Evolutionary conservation across 2,113 vertebrate genomes (phyloP).

Genomic region (Bostrychus sinensis): DNA sequence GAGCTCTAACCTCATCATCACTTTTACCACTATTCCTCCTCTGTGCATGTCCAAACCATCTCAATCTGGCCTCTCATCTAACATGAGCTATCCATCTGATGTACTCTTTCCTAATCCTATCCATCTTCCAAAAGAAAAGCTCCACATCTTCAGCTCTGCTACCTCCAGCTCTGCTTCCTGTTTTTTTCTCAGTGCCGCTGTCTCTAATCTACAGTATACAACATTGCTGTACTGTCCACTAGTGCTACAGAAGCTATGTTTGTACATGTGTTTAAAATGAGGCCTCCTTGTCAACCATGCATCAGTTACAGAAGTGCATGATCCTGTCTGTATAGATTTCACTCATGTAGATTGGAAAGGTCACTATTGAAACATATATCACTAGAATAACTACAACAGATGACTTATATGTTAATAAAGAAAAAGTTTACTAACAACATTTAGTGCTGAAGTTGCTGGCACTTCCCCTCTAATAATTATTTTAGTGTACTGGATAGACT

Average conservation of each 20-base stretch:
- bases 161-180: no score
- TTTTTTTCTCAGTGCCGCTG: no score
- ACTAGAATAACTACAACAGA: background rate
- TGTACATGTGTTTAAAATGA: background rate
- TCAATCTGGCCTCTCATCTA: no score
- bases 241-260: background rate
- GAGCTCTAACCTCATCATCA: no score
- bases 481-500: background rate
- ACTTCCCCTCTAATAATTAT: background rate
- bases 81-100: no score
- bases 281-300: background rate
- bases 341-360: background rate
- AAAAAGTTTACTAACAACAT: background rate
- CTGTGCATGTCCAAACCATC: no score
- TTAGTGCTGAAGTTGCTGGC: background rate
- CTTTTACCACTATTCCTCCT: no score
- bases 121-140: no score
- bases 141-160: no score
- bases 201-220: no score
- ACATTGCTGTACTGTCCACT: background rate
- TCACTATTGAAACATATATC: background rate
- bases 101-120: no score
- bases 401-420: background rate
- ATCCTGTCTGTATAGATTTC: background rate
- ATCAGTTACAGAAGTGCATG: background rate